Evolutionary conservation across 2,888 invertebrate genomes (phyloP), one percentile per base, ranked within the genome.

Genomic region (Balanococcus diminutus): DNA sequence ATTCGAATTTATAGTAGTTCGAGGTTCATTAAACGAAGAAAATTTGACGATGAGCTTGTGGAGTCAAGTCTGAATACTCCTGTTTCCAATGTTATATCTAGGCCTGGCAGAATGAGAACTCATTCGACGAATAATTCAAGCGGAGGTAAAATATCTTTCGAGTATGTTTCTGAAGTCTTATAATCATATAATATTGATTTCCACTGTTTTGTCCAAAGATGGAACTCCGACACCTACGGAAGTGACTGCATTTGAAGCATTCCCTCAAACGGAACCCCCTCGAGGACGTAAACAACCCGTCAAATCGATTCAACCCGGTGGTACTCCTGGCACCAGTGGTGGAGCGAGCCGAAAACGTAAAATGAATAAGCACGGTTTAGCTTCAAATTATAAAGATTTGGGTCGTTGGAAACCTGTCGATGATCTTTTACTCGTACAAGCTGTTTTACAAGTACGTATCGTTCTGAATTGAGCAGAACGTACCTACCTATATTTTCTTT

Each of bases 351-450:
- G 86, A n/a, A 72, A 86, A 67, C 67, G 83, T n/a, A 86, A 84
- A 84, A 25, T 84, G 6, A 79, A 31, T 31, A 86, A 81, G 22
- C 79, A 67, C n/a, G 75, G 75, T 51, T 28, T 72, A 89, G 93
- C 94, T 84, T 90, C 94, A 88, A 93, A 95, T 5, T 94, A 95
- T 1, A 95, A 96, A 91, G 96, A 96, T 90, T 91, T 96, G 79
- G 98, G 98, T 0, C 92, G 97, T 86, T 99, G 99, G 99, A 98
- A 98, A 89, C 98, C 98, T 0, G 95, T 96, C 28, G 99, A 99
- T 91, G 99, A 99, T 91, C 91, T 99, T 36, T 95, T 96, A 0
- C 91, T 99, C 0, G 96, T 99, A 87, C 94, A 96, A 87, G 98
- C 97, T 87, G 96, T 98, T 3, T 96, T 97, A 89, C 98, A 97